Evolutionary conservation across 2,888 invertebrate genomes (phyloP).

Genomic region (Plutella xylostella): DNA sequence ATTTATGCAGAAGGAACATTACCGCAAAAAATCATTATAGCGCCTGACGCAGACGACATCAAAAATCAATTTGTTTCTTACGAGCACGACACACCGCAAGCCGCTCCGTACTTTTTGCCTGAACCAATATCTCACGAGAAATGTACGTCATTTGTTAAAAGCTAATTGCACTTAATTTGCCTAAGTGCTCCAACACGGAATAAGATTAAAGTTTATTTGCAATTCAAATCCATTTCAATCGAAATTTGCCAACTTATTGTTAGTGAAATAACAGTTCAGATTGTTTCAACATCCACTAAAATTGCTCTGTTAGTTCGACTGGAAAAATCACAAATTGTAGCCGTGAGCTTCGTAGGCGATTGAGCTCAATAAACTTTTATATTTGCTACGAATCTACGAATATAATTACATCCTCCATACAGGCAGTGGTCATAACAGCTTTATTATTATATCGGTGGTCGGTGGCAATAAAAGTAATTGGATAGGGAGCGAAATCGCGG

Average conservation of each 20-base stretch:
- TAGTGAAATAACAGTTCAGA: no score
- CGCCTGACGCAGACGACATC: constrained; percentile 37
- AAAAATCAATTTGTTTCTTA: constrained; percentile 57
- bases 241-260: no score
- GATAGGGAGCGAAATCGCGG: neutral
- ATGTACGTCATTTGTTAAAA: constrained; percentile 33
- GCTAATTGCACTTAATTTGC: constrained; percentile 23
- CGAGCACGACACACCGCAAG: constrained; percentile 24
- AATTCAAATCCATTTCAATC: no score
- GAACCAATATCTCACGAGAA: constrained; percentile 28
- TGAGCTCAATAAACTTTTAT: no score
- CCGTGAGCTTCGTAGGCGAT: no score
- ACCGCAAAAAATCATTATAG: constrained; percentile 35
- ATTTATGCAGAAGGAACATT: no score
- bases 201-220: no score
- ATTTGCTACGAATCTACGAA: constrained; percentile 10
- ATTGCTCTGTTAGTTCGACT: no score
- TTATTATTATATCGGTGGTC: neutral
- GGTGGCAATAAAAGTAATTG: neutral
- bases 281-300: no score
- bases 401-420: neutral
- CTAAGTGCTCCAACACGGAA: neutral
- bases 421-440: neutral
- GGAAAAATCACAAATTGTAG: no score
- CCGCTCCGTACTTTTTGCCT: constrained; percentile 27